A percentile compares a stretch with the other conserved stretches of the same genome.
phyloP scores from a whole-genome alignment of 2,797 vertebrate genomes.

The Sebastes diaconus region DNA sequence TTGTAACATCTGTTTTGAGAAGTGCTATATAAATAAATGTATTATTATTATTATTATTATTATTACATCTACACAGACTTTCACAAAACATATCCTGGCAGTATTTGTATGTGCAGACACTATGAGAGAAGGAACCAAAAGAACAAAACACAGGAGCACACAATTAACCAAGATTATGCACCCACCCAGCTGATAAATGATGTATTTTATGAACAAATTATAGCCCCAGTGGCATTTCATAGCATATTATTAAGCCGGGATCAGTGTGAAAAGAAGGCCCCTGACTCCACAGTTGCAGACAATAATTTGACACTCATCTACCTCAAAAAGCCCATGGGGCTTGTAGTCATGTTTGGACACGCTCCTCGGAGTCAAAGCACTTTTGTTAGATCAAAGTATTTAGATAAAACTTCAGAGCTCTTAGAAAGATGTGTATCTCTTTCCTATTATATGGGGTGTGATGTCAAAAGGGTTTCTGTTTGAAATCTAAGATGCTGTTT shows the following conservation, averaged over 20 bases:
- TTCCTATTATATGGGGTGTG: background rate
- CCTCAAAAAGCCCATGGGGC: conserved; percentile 43
- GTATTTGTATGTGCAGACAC: background rate
- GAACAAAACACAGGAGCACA: background rate
- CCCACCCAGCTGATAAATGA: conserved; percentile 4
- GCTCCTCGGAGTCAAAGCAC: conserved; percentile 50
- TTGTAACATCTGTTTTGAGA: no score
- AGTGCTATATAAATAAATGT: no score
- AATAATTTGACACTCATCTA: conserved; percentile 65
- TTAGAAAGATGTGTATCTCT: conserved; percentile 33
- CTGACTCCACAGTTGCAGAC: conserved; percentile 44
- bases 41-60: no score
- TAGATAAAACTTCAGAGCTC: conserved; percentile 34
- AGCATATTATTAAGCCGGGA: conserved; percentile 48
- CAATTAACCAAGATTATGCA: conserved; percentile 10
- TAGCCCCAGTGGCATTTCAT: conserved; percentile 33
- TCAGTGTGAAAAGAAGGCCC: conserved; percentile 38
- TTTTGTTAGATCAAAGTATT: conserved; percentile 64
- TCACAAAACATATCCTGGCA: background rate
- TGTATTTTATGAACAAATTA: conserved; percentile 40
- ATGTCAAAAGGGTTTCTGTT: conserved; percentile 5
- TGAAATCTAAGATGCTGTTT: background rate
- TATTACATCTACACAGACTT: background rate
- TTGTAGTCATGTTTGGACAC: conserved; percentile 64
- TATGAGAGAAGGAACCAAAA: background rate